Base-by-base conservation (phyloP, 2,888 invertebrate species). In the Nomada fucata region DNA sequence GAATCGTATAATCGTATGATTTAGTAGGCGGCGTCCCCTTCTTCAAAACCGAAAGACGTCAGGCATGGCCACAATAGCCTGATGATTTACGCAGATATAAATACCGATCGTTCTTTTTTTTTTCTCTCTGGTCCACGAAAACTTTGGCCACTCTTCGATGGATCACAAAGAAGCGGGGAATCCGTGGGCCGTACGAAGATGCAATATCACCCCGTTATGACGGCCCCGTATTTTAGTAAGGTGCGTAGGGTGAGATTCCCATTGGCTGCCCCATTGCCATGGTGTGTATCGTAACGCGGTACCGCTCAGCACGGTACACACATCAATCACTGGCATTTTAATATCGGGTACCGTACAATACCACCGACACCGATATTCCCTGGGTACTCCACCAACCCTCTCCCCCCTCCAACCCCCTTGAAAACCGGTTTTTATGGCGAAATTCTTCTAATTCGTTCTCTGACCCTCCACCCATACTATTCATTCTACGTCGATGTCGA, bases 241-340 rank as follows among this genome's bases (percentile, higher is more conserved):
- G 89, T 89, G 89, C 87, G 87, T 84, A 82, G 83, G 83, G 87
- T 81, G 86, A 73, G 79, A 77, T 73, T 85, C 76, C 84, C 84
- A 89, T 86, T 85, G 88, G 86, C 82, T 73, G 76, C 81, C 86
- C 76, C 84, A 61, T 64, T 64, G 74, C 74, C 59, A 61, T 64
- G 79, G 82, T 85, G 82, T 83, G 86, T 86, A 83, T 80, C 79
- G 88, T 82, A 80, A 80, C 85, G 70, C 83, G 77, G 57, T 57
- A 77, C 88, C 88, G 85, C 90, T 87, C 89, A 90, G 90, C 93
- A 93, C 93, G 93, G 93, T 92, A 92, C 91, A 92, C 92, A 91
- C 93, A 94, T 94, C 93, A 94, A 94, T 94, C 93, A 94, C 93
- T 90, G 91, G 91, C 91, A 93, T 94, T 94, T 94, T 94, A 93